These are phyloP conservation scores for Harmothoe impar DNA, from an alignment of 2,888 invertebrate genomes.

Conservation along the genomic window DNA sequence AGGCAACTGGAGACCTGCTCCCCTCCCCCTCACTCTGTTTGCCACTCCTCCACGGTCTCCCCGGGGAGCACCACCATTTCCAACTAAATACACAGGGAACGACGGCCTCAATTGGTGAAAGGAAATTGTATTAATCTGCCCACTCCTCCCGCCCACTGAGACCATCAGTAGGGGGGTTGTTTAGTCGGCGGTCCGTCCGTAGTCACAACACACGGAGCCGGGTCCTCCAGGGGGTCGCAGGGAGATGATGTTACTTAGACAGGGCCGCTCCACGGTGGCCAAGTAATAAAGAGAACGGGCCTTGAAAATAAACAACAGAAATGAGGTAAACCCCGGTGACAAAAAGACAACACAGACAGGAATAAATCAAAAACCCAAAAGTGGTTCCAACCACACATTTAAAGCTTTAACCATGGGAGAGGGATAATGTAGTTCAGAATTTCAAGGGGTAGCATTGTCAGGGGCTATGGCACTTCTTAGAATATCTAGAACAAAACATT, in stretches of 20 bases:
- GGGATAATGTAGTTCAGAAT: too few species aligned
- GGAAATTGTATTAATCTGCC: conserved; percentile 57
- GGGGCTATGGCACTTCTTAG: too few species aligned
- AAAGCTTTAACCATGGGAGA: too few species aligned
- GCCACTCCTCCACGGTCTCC: conserved; percentile 32
- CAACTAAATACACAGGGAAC: conserved; percentile 17
- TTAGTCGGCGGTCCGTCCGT: background rate
- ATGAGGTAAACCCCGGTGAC: too few species aligned
- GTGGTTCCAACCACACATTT: too few species aligned
- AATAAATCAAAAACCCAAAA: too few species aligned
- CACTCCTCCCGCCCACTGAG: background rate
- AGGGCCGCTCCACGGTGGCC: background rate
- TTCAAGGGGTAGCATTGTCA: too few species aligned
- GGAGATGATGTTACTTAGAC: background rate
- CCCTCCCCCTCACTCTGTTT: background rate
- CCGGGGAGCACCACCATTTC: conserved; percentile 8
- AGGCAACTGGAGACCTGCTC: background rate
- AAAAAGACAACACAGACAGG: too few species aligned
- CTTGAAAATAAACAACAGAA: too few species aligned
- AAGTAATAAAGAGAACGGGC: background rate
- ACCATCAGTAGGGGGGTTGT: background rate
- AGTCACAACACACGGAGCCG: conserved; percentile 14
- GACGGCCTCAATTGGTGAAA: conserved; percentile 43
- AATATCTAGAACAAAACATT: too few species aligned
- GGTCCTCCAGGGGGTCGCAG: background rate